A percentile compares a stretch with the other conserved stretches of the same genome.
These are phyloP conservation scores for Ctenicera cuprea DNA, from an alignment of 2,888 invertebrate genomes.

Conservation along the genomic window DNA sequence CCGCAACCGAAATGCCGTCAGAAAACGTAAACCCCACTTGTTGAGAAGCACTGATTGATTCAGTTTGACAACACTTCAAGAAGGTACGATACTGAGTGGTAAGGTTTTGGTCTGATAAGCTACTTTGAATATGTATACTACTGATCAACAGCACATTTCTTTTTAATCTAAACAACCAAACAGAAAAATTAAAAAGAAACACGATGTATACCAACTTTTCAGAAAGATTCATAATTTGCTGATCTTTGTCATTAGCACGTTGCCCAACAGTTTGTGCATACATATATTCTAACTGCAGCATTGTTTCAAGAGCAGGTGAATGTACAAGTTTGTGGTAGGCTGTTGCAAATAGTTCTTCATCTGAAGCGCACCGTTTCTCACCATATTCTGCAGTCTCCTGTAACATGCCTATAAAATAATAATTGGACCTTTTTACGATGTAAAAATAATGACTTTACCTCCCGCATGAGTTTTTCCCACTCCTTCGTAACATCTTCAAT, in stretches of 20 bases:
- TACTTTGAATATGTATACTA: too few species aligned
- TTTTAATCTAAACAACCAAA: too few species aligned
- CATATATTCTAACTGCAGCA: constrained; percentile 90
- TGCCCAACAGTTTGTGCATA: constrained; percentile 88
- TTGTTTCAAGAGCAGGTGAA: constrained; percentile 86
- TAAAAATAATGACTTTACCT: constrained; percentile 67
- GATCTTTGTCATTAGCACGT: constrained; percentile 83
- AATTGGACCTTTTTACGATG: background rate
- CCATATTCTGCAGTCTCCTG: constrained; percentile 90
- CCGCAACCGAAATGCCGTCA: too few species aligned
- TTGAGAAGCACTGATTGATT: too few species aligned
- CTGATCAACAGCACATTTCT: too few species aligned
- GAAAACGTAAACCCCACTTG: too few species aligned
- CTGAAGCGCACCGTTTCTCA: constrained; percentile 86
- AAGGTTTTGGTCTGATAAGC: too few species aligned
- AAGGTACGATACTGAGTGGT: too few species aligned
- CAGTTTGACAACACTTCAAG: too few species aligned
- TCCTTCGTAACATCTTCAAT: constrained; percentile 85
- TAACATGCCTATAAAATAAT: background rate
- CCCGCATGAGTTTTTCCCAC: constrained; percentile 87
- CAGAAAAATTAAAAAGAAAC: too few species aligned
- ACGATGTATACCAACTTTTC: constrained; percentile 74
- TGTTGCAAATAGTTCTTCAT: constrained; percentile 90
- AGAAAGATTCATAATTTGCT: constrained; percentile 82
- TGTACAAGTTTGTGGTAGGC: constrained; percentile 85